Conservation (phyloP, 2,888 invertebrate species). For the Drosophila nigritarsus region DNA sequence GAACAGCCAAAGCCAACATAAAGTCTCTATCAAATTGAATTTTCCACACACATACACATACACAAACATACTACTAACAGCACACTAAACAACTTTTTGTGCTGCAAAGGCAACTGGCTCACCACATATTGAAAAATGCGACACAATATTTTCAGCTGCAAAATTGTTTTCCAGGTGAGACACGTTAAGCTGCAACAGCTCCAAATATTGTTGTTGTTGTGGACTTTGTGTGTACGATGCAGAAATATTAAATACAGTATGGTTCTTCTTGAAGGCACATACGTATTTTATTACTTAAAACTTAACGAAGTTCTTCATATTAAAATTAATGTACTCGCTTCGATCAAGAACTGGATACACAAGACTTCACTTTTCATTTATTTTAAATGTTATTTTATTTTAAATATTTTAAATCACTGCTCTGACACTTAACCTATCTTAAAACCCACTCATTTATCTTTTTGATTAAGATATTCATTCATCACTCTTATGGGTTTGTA, state of each 20-base stretch:
- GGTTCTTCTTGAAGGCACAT: conserved; percentile 4
- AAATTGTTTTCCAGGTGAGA: conserved; percentile 47
- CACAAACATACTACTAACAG: conserved; percentile 47
- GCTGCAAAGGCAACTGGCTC: conserved; percentile 26
- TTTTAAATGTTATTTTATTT: too few relatives aligned
- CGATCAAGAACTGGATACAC: too few relatives aligned
- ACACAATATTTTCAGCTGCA: conserved; percentile 66
- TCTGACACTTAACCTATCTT: conserved; percentile 1
- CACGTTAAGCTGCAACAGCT: conserved; percentile 41
- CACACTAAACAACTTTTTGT: conserved; percentile 77
- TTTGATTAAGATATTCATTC: conserved; percentile 40
- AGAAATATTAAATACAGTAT: conserved; percentile 26
- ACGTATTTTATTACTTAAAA: background rate
- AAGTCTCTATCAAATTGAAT: conserved; percentile 76
- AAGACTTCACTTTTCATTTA: background rate
- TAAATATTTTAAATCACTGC: background rate
- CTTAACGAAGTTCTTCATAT: background rate
- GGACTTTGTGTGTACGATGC: conserved; percentile 32
- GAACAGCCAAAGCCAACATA: conserved; percentile 64
- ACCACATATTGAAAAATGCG: conserved; percentile 71
- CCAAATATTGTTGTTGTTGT: conserved; percentile 46
- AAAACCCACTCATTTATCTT: conserved; percentile 12
- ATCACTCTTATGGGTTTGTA: conserved; percentile 1
- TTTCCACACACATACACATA: conserved; percentile 44
- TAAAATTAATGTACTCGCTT: background rate